These are phyloP conservation scores for Serinus canaria DNA, from an alignment of 2,113 vertebrate species.

Conservation along the genomic window DNA sequence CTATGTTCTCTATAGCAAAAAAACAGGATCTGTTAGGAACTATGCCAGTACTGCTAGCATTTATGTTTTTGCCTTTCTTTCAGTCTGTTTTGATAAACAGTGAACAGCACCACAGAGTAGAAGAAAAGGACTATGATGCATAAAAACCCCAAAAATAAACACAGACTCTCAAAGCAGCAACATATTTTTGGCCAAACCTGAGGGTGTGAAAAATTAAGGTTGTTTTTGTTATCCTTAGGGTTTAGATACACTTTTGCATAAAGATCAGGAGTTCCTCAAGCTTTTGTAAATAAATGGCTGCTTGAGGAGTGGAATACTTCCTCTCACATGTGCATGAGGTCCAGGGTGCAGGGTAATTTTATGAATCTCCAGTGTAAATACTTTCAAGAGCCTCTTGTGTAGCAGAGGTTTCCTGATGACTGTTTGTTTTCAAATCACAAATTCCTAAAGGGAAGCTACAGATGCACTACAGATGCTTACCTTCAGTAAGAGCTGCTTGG, in stretches of 20 bases:
- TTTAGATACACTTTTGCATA: conserved; percentile 1
- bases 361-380: neutral
- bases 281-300: neutral
- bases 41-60: neutral
- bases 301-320: neutral
- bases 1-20: neutral
- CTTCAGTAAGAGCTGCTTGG: neutral
- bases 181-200: neutral
- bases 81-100: conserved; percentile 28
- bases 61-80: conserved; percentile 29
- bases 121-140: neutral
- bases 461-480: neutral
- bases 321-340: neutral
- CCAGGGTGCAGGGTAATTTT: neutral
- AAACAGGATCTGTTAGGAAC: conserved; percentile 12
- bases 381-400: neutral
- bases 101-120: neutral
- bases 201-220: neutral
- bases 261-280: neutral
- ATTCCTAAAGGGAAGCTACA: neutral
- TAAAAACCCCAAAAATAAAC: neutral
- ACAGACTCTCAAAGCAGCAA: neutral
- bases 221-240: conserved; percentile 20
- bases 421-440: neutral
- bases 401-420: neutral